Percentiles rank a stretch among this genome's conserved stretches.
Evolutionary conservation across 1,140 invertebrate genomes (phyloP).

Genomic region (Bombus waltoni): DNA sequence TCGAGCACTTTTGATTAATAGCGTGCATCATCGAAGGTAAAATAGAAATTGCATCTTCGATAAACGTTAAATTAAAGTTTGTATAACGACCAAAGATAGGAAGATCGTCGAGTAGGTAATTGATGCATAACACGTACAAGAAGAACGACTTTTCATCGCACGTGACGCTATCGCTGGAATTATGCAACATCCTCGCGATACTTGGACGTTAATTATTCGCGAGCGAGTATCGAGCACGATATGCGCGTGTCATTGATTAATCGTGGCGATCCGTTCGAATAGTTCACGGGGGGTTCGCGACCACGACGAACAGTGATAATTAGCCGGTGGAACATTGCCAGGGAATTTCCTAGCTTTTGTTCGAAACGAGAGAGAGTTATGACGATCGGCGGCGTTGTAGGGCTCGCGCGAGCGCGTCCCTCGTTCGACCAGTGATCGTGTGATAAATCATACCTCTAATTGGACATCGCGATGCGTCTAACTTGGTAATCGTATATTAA

Average conservation of each 20-base stretch:
- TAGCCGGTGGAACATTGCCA: slow-evolving; percentile 53
- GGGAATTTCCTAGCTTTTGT: slow-evolving; percentile 60
- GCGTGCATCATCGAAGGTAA: too few relatives aligned
- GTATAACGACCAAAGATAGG: background rate
- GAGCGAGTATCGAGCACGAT: slow-evolving; percentile 28
- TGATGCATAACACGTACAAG: background rate
- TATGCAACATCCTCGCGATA: slow-evolving; percentile 47
- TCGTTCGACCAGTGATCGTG: slow-evolving; percentile 2
- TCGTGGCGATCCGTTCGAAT: slow-evolving; percentile 49
- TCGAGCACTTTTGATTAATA: too few relatives aligned
- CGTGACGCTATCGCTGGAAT: slow-evolving; percentile 28
- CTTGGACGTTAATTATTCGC: slow-evolving; percentile 38
- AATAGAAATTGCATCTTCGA: too few relatives aligned
- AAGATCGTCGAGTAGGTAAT: background rate
- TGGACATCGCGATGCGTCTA: slow-evolving; percentile 37
- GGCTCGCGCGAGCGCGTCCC: background rate
- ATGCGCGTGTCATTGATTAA: slow-evolving; percentile 57
- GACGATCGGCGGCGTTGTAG: slow-evolving; percentile 15
- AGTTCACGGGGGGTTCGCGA: slow-evolving; percentile 1
- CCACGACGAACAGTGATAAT: slow-evolving; percentile 60
- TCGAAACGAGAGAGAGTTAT: slow-evolving; percentile 30
- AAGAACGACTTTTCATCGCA: background rate
- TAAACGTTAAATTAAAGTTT: background rate
- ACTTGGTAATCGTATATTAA: slow-evolving; percentile 39
- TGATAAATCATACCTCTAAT: slow-evolving; percentile 42